Evolutionary conservation across 2,113 vertebrate species (phyloP).

Genomic region (Tragelaphus buxtoni): DNA sequence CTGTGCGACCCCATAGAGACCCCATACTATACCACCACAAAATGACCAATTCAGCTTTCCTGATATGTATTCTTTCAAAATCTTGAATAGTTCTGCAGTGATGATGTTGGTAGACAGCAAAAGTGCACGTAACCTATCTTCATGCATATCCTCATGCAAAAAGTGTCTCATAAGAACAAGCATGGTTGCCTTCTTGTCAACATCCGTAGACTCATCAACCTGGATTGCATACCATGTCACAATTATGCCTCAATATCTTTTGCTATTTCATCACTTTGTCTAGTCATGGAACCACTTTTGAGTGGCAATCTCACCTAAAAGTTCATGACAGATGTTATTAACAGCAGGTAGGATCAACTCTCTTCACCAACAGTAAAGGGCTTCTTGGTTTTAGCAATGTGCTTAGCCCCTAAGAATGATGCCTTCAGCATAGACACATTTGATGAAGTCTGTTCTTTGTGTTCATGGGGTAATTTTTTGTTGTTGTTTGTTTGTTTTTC

Average conservation of each 20-base stretch:
- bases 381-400: neutral
- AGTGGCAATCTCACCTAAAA: neutral
- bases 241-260: neutral
- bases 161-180: neutral
- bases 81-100: neutral
- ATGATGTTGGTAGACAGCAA: neutral
- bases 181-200: neutral
- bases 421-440: neutral
- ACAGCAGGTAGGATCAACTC: neutral
- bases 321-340: neutral
- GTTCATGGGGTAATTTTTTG: neutral
- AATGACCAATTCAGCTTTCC: neutral
- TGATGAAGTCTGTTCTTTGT: neutral
- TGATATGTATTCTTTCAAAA: neutral
- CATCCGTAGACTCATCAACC: neutral
- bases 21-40: neutral
- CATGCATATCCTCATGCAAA: neutral
- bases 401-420: neutral
- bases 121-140: neutral
- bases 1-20: too few species aligned
- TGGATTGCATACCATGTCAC: neutral
- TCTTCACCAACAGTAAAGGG: neutral
- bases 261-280: neutral
- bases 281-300: neutral
- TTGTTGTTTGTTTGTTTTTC: neutral